Evolutionary conservation across 1,140 invertebrate genomes (phyloP).

Genomic region (Asobara japonica): DNA sequence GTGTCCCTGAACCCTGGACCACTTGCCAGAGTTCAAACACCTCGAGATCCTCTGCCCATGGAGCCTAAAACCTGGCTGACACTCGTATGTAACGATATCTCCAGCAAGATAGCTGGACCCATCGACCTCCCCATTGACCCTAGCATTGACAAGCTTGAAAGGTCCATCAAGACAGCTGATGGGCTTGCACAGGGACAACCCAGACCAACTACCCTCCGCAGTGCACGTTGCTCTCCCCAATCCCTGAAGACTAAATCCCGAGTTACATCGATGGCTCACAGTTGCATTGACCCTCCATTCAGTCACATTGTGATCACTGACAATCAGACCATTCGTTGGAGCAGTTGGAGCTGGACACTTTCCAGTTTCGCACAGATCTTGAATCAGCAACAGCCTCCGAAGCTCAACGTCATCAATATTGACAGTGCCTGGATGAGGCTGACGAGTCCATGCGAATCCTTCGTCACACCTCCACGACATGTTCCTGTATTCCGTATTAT

Average conservation of each 20-base stretch:
- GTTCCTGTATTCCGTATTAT: conserved; percentile 24
- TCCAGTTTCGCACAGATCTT: background rate
- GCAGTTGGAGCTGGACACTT: conserved; percentile 37
- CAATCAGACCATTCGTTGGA: conserved; percentile 28
- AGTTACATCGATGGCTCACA: conserved; percentile 60
- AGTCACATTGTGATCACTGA: conserved; percentile 31
- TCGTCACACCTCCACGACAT: conserved; percentile 50
- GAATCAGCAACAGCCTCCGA: background rate
- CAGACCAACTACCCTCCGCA: conserved; percentile 63
- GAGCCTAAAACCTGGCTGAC: conserved; percentile 63
- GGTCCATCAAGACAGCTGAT: conserved; percentile 51
- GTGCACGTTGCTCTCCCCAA: conserved; percentile 56
- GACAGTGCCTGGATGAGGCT: conserved; percentile 17
- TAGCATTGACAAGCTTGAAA: conserved; percentile 44
- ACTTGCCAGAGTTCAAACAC: conserved; percentile 67
- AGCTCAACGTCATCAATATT: background rate
- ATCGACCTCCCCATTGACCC: conserved; percentile 19
- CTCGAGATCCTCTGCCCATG: conserved; percentile 63
- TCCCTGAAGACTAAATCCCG: conserved; percentile 59
- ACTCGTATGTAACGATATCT: conserved; percentile 63
- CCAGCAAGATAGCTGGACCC: conserved; percentile 56
- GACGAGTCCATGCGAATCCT: conserved; percentile 40
- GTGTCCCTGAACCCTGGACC: conserved; percentile 67
- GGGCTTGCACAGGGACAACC: conserved; percentile 57
- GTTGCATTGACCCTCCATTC: conserved; percentile 40